Evolutionary conservation across 1,140 invertebrate species (phyloP).

Genomic region (Dinothrombium tinctorium): DNA sequence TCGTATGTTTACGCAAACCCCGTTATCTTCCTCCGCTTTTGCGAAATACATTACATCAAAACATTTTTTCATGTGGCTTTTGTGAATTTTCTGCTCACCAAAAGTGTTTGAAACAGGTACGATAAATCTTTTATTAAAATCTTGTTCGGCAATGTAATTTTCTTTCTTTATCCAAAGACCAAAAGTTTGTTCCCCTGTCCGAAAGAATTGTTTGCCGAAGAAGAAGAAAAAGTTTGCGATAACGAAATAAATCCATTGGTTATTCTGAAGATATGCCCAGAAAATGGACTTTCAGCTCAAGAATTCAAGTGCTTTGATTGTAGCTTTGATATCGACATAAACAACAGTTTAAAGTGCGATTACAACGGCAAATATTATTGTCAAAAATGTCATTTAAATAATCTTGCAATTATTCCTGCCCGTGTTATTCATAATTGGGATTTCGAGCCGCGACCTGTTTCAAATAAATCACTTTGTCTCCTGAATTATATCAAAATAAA

Average conservation of each 20-base stretch:
- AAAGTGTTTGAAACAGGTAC: conserved; percentile 7
- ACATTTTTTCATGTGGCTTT: conserved; percentile 5
- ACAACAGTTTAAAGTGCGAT: conserved; percentile 37
- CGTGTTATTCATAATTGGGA: conserved; percentile 83
- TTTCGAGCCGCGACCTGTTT: conserved; percentile 42
- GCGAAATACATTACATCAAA: conserved; percentile 1
- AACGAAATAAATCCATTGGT: conserved; percentile 1
- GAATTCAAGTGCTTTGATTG: conserved; percentile 30
- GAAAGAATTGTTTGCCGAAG: conserved; percentile 7
- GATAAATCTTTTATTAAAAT: background rate
- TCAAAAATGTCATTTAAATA: conserved; percentile 45
- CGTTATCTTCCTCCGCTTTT: background rate
- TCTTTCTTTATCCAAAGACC: background rate
- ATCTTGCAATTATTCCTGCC: conserved; percentile 50
- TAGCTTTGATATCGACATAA: conserved; percentile 10
- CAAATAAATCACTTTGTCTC: conserved; percentile 44
- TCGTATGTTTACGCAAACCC: conserved; percentile 4
- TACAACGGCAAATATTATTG: conserved; percentile 78
- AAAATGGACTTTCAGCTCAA: conserved; percentile 25
- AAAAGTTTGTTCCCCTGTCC: conserved; percentile 5
- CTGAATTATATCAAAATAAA: conserved; percentile 35
- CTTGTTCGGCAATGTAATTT: background rate
- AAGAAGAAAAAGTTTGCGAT: background rate
- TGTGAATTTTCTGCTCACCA: conserved; percentile 8
- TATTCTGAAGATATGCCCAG: conserved; percentile 24